phyloP scores from a whole-genome alignment of 2,113 vertebrate genomes.

The Bagarius yarrelli region DNA sequence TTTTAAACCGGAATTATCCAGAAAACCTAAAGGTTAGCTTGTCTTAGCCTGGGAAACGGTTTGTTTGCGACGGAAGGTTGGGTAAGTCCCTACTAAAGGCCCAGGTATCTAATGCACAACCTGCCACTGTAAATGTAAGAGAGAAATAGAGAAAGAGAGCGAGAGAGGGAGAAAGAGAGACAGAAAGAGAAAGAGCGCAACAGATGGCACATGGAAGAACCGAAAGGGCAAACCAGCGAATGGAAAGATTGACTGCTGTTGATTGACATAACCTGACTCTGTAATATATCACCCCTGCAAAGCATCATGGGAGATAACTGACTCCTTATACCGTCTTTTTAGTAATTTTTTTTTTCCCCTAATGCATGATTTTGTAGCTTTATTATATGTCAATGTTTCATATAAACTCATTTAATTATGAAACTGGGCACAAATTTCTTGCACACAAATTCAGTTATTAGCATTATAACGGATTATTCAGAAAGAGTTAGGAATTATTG shows the following conservation, averaged over 20 bases:
- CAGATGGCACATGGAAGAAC: constrained; percentile 18
- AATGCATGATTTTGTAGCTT: not conserved
- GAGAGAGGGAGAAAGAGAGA: not conserved
- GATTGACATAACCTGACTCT: constrained; percentile 43
- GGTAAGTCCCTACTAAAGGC: too few relatives aligned
- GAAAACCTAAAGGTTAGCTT: too few relatives aligned
- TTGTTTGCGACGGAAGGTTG: too few relatives aligned
- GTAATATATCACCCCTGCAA: constrained; percentile 39
- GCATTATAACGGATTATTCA: not conserved
- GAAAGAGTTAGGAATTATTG: not conserved
- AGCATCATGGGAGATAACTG: constrained; percentile 26
- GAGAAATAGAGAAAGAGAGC: too few relatives aligned
- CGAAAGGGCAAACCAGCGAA: constrained; percentile 37
- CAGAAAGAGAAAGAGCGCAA: not conserved
- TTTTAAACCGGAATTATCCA: too few relatives aligned
- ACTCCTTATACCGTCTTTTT: not conserved
- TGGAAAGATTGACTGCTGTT: constrained; percentile 48
- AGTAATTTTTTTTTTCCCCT: not conserved
- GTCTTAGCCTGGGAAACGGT: too few relatives aligned
- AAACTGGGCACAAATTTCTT: not conserved
- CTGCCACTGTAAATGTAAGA: too few relatives aligned
- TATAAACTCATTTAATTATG: not conserved
- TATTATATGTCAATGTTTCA: not conserved
- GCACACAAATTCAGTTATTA: not conserved
- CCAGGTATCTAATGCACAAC: too few relatives aligned